Evolutionary conservation across 1,140 invertebrate genomes (phyloP).

Genomic region (Drosophila teissieri): DNA sequence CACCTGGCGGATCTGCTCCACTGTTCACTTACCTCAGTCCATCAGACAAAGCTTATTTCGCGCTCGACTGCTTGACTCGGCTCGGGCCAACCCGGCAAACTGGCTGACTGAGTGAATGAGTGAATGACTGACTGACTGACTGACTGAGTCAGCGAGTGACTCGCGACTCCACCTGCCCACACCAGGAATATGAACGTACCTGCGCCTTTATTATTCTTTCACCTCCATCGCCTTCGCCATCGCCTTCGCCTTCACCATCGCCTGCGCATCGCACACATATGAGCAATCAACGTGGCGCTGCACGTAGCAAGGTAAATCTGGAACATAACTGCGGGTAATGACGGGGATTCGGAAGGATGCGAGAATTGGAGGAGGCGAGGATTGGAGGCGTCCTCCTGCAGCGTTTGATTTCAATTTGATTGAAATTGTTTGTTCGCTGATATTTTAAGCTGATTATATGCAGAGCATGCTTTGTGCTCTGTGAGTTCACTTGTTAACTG

Average conservation of each 20-base stretch:
- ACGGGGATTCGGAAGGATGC: constrained; percentile 1
- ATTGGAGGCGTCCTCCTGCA: constrained; percentile 6
- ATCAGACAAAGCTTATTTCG: constrained; percentile 75
- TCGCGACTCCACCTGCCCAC: constrained; percentile 1
- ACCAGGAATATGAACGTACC: not conserved
- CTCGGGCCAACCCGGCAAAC: constrained; percentile 15
- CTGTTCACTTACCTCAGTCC: constrained; percentile 74
- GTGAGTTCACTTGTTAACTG: constrained; percentile 11
- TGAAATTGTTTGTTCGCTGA: constrained; percentile 69
- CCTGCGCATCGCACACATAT: constrained; percentile 5
- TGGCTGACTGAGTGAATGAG: constrained; percentile 20
- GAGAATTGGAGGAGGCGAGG: not conserved
- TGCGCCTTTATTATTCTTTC: constrained; percentile 34
- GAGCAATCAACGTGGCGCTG: constrained; percentile 67
- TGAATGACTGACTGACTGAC: constrained; percentile 19
- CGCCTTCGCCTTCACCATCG: constrained; percentile 16
- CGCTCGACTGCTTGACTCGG: constrained; percentile 51
- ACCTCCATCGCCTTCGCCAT: constrained; percentile 21
- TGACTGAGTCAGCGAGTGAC: constrained; percentile 5
- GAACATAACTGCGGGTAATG: constrained; percentile 52
- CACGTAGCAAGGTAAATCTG: constrained; percentile 60
- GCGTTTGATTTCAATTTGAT: constrained; percentile 73
- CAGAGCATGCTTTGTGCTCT: constrained; percentile 22
- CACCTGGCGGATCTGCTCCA: constrained; percentile 40
- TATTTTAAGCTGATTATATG: constrained; percentile 69